Conservation (phyloP, 1,140 invertebrate species). For the Drosophila arawakana region DNA sequence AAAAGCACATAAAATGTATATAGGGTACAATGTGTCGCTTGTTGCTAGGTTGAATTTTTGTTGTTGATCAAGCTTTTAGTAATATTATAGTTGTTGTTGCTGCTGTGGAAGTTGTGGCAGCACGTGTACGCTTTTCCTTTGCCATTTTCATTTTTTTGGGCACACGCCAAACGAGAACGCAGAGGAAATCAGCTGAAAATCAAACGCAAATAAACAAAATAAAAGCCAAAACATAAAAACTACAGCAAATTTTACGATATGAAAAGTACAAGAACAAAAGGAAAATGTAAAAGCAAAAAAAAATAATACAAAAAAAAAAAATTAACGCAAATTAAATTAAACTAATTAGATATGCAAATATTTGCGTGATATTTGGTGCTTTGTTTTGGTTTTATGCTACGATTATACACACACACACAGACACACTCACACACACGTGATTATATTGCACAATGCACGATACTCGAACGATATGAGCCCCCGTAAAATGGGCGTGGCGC, state of each 20-base stretch:
- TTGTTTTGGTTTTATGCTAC: constrained; percentile 46
- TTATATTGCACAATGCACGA: constrained; percentile 38
- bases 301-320: constrained; percentile 9
- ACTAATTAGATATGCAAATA: constrained; percentile 56
- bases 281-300: constrained; percentile 2
- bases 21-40: constrained; percentile 20
- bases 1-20: constrained; percentile 3
- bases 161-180: constrained; percentile 41
- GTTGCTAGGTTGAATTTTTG: constrained; percentile 31
- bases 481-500: background rate
- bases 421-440: no score
- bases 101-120: constrained; percentile 11
- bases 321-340: constrained; percentile 40
- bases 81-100: background rate
- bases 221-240: constrained; percentile 22
- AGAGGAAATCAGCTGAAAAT: constrained; percentile 11
- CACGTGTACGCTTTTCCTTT: constrained; percentile 21
- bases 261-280: constrained; percentile 28
- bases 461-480: constrained; percentile 3
- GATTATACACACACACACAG: constrained; percentile 9
- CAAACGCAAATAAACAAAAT: constrained; percentile 26
- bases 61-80: background rate
- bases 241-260: constrained; percentile 12
- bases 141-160: constrained; percentile 26
- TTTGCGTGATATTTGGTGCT: constrained; percentile 53